phyloP scores from a whole-genome alignment of 2,113 vertebrate genomes.

The Meriones unguiculatus region DNA sequence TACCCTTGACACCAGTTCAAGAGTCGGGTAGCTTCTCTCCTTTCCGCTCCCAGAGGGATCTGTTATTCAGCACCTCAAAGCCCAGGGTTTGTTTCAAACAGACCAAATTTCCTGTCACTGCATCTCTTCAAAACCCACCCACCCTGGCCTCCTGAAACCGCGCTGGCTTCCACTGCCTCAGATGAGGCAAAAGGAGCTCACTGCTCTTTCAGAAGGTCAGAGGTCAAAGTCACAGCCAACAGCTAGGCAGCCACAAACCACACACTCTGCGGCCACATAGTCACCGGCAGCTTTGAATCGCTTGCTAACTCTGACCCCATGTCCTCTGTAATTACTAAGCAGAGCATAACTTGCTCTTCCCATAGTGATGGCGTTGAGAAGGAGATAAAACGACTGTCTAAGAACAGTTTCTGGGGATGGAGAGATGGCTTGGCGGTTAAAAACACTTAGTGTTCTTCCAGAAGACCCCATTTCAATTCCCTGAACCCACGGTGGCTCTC shows the following conservation, averaged over 20 bases:
- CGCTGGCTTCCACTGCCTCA: neutral
- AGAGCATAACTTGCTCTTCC: neutral
- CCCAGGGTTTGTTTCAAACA: slow-evolving; percentile 71
- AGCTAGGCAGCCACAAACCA: accelerated
- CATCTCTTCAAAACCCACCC: slow-evolving; percentile 59
- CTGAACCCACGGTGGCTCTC: neutral
- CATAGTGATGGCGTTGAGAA: neutral
- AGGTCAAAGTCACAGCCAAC: neutral
- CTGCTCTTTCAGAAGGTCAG: neutral
- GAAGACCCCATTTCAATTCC: neutral
- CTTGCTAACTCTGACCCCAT: slow-evolving; percentile 52
- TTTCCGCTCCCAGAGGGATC: slow-evolving; percentile 70
- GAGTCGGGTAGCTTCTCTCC: slow-evolving; percentile 67
- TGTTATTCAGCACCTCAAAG: slow-evolving; percentile 76
- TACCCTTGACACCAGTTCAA: slow-evolving; percentile 64
- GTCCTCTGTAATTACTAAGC: neutral
- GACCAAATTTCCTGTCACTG: slow-evolving; percentile 76
- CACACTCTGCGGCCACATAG: neutral
- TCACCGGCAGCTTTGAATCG: neutral
- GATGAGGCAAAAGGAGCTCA: neutral
- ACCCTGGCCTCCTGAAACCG: neutral
- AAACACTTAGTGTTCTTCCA: neutral
- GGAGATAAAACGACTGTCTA: neutral
- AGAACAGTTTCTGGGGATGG: neutral
- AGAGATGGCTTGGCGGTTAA: neutral